phyloP scores from a whole-genome alignment of 64 coral and sea anemone species.

The Trachythela sp. region DNA sequence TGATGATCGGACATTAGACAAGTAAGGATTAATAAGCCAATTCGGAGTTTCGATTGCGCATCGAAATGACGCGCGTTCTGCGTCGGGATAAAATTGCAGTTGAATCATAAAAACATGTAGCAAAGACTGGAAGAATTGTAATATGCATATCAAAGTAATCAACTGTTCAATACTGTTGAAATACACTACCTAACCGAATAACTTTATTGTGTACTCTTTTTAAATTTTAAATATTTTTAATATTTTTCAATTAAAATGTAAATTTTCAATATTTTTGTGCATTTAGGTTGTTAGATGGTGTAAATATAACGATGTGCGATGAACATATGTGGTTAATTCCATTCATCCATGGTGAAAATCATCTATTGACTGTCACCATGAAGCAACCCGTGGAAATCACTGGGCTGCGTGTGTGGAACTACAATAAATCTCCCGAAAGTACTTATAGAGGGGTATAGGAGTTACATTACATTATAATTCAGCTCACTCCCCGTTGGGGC shows the following conservation, averaged over 20 bases:
- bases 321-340: constrained; percentile 99
- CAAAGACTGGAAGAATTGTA: too few relatives aligned
- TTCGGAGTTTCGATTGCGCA: neutral
- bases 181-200: too few relatives aligned
- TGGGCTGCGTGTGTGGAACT: constrained; percentile 81
- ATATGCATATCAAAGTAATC: too few relatives aligned
- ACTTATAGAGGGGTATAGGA: constrained; percentile 92
- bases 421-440: constrained; percentile 83
- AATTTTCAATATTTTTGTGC: too few relatives aligned
- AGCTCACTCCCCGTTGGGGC: too few relatives aligned
- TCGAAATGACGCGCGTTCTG: too few relatives aligned
- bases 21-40: constrained; percentile 55
- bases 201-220: too few relatives aligned
- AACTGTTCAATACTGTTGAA: too few relatives aligned
- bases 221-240: too few relatives aligned
- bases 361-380: constrained; percentile 67
- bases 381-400: constrained; percentile 51
- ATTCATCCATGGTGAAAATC: constrained; percentile 71
- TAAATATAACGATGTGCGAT: constrained; percentile 67
- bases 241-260: too few relatives aligned
- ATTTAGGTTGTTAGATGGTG: constrained; percentile 73
- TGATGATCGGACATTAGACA: constrained; percentile 87
- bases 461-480: neutral
- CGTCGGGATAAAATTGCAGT: too few relatives aligned
- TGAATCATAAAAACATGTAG: too few relatives aligned